phyloP scores from a whole-genome alignment of 2,797 vertebrate species.

The Scyliorhinus canicula region DNA sequence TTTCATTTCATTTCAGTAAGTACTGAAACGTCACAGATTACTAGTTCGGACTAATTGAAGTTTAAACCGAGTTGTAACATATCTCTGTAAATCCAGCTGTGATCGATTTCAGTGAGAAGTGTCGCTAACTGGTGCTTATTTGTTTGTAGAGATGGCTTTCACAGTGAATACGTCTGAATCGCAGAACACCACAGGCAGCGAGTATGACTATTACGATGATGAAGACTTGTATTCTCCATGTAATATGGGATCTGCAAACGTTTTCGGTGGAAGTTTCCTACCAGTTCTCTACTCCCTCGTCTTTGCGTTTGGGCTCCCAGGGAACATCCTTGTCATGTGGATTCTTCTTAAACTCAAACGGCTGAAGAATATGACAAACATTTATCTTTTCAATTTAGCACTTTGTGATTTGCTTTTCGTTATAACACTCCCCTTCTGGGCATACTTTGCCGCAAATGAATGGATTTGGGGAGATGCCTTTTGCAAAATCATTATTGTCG shows the following conservation, averaged over 20 bases:
- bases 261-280: conserved; percentile 57
- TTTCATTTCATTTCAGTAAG: too few species aligned
- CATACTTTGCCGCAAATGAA: conserved; percentile 64
- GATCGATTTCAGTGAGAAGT: background rate
- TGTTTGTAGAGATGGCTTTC: background rate
- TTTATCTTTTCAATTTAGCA: conserved; percentile 80
- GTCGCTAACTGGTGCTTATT: background rate
- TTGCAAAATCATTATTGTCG: conserved; percentile 71
- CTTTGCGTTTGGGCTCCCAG: conserved; percentile 69
- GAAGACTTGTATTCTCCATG: background rate
- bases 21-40: background rate
- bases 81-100: background rate
- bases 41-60: background rate
- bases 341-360: conserved; percentile 66
- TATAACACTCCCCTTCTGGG: conserved; percentile 75
- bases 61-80: background rate
- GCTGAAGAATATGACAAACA: conserved; percentile 78
- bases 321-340: conserved; percentile 74
- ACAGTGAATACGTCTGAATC: background rate
- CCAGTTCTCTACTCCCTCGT: conserved; percentile 66
- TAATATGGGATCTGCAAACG: conserved; percentile 19
- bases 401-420: conserved; percentile 77
- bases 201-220: background rate
- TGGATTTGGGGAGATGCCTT: conserved; percentile 73
- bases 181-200: fast-evolving